Evolutionary conservation across 2,888 invertebrate genomes (phyloP).

Genomic region (Leptopilina myrica): DNA sequence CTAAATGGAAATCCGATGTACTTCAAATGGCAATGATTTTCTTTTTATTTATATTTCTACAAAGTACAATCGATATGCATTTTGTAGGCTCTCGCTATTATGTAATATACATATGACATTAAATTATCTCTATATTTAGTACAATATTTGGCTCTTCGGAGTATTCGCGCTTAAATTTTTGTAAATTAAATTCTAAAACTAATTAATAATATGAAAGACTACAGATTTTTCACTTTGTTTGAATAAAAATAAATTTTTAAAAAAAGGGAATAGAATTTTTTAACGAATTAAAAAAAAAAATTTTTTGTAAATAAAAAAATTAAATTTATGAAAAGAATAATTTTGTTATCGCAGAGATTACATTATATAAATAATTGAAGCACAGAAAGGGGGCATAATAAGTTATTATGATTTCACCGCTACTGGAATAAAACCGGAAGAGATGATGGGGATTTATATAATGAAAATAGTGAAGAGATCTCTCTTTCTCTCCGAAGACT

Average conservation of each 20-base stretch:
- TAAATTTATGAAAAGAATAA: neutral
- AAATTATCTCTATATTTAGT: slow-evolving; percentile 28
- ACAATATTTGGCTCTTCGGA: slow-evolving; percentile 12
- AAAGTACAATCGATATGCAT: slow-evolving; percentile 14
- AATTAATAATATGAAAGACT: too few relatives aligned
- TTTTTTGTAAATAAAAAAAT: too few relatives aligned
- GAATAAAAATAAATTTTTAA: too few relatives aligned
- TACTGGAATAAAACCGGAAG: slow-evolving; percentile 19
- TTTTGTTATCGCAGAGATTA: neutral
- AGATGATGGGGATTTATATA: slow-evolving; percentile 32
- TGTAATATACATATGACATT: slow-evolving; percentile 22
- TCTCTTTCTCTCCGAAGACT: slow-evolving; percentile 17
- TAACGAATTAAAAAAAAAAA: too few relatives aligned
- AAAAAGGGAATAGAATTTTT: too few relatives aligned
- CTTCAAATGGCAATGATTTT: neutral
- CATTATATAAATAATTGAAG: neutral
- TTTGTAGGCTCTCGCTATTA: slow-evolving; percentile 11
- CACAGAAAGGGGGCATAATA: slow-evolving; percentile 4
- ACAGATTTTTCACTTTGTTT: too few relatives aligned
- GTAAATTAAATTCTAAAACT: too few relatives aligned
- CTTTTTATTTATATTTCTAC: neutral
- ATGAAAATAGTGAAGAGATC: slow-evolving; percentile 5
- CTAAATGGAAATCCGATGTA: neutral
- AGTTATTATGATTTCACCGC: slow-evolving; percentile 20
- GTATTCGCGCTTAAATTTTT: neutral